A percentile compares a stretch with the other conserved stretches of the same genome.
Evolutionary conservation across 2,113 vertebrate genomes (phyloP).

Genomic region (Oreochromis tanganicae): DNA sequence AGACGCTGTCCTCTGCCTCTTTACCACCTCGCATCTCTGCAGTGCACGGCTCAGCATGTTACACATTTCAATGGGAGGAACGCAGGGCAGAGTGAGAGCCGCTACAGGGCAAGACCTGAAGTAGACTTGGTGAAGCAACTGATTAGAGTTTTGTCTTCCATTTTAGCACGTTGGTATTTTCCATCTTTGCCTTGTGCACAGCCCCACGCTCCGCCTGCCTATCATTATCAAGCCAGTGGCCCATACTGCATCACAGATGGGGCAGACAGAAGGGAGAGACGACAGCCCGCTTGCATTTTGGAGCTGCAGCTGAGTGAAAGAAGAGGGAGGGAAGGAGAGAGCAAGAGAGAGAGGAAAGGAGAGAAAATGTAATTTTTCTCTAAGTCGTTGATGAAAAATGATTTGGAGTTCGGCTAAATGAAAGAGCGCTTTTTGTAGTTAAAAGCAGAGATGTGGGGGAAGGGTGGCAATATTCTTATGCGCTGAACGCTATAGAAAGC

Average conservation of each 20-base stretch:
- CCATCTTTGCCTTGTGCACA: slow-evolving; percentile 6
- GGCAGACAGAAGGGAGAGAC: slow-evolving; percentile 69
- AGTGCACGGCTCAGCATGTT: slow-evolving; percentile 4
- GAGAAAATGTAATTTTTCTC: slow-evolving; percentile 29
- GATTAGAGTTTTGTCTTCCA: slow-evolving; percentile 34
- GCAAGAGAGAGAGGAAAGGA: background rate
- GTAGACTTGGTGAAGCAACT: slow-evolving; percentile 2
- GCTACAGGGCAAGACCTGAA: slow-evolving; percentile 18
- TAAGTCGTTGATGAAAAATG: slow-evolving; percentile 2
- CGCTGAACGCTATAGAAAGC: background rate
- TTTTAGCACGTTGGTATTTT: slow-evolving; percentile 21
- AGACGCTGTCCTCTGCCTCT: slow-evolving; percentile 4
- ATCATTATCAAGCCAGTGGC: slow-evolving; percentile 63
- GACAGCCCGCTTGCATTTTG: slow-evolving; percentile 69
- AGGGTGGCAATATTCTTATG: background rate
- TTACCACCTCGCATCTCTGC: slow-evolving; percentile 24
- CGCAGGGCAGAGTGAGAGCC: background rate
- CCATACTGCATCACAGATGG: slow-evolving; percentile 75
- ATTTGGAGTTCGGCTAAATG: slow-evolving; percentile 4
- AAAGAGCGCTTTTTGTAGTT: background rate
- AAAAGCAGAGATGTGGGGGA: background rate
- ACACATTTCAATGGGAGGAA: slow-evolving; percentile 15
- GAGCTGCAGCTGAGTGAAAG: slow-evolving; percentile 64
- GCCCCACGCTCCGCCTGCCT: slow-evolving; percentile 33
- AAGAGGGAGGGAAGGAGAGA: slow-evolving; percentile 27